A percentile compares a stretch with the other conserved stretches of the same genome.
These are phyloP conservation scores for Sebastes kiyomatsui DNA, from an alignment of 2,797 vertebrate genomes.

Conservation along the genomic window DNA sequence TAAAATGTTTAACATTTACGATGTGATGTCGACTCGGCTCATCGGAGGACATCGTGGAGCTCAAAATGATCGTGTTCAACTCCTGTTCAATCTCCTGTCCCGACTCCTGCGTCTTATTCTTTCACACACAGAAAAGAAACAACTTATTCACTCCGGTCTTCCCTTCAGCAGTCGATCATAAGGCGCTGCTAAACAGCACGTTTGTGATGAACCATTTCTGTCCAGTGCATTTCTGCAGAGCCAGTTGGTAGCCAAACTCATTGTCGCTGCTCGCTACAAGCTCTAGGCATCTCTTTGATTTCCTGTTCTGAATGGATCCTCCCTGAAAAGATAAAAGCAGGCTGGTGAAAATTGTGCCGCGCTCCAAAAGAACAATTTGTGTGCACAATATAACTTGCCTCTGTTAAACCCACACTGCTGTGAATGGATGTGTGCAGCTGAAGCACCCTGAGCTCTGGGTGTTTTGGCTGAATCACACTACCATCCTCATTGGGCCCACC, in stretches of 20 bases:
- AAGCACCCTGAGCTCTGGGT: conserved; percentile 27
- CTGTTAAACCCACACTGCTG: conserved; percentile 44
- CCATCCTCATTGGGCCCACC: conserved; percentile 19
- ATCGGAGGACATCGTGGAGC: conserved; percentile 67
- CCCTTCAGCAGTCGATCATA: conserved; percentile 74
- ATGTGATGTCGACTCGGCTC: conserved; percentile 68
- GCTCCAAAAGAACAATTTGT: conserved; percentile 44
- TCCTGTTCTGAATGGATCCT: conserved; percentile 97
- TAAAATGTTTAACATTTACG: conserved; percentile 84
- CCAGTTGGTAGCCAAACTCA: conserved; percentile 94
- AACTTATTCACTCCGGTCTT: conserved; percentile 31
- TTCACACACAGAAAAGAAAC: conserved; percentile 27
- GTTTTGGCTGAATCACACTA: conserved; percentile 51
- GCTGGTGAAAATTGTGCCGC: conserved; percentile 47
- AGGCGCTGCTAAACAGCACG: conserved; percentile 85
- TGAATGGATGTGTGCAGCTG: conserved; percentile 43
- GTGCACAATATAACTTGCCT: conserved; percentile 28
- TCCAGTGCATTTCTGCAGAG: conserved; percentile 94
- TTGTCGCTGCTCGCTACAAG: conserved; percentile 90
- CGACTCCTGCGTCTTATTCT: conserved; percentile 9
- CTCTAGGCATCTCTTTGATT: conserved; percentile 97
- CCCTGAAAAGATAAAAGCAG: conserved; percentile 83
- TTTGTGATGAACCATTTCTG: conserved; percentile 97
- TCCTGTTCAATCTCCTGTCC: not conserved
- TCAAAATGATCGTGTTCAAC: conserved; percentile 45